Conservation (phyloP, 1,140 invertebrate species). For the Leptestheria dahalacensis region DNA sequence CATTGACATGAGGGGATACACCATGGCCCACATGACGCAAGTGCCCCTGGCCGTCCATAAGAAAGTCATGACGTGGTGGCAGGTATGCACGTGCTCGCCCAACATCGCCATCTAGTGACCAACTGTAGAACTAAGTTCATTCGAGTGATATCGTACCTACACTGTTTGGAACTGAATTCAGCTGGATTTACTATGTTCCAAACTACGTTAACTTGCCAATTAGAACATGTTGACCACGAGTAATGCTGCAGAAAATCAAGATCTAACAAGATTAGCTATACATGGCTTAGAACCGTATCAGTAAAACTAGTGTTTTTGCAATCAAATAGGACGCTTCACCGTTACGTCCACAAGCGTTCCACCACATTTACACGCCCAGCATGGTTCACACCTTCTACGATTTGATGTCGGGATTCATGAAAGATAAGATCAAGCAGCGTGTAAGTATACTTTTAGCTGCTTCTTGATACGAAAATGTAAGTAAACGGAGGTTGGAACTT, state of each 20-base stretch:
- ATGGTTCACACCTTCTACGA: conserved; percentile 6
- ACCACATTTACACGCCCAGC: neutral
- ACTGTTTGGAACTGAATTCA: too few species aligned
- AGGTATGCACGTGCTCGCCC: conserved; percentile 17
- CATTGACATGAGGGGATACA: conserved; percentile 21
- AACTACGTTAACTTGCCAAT: too few species aligned
- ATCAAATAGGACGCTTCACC: conserved; percentile 1
- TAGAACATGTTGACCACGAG: too few species aligned
- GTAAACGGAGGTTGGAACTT: neutral
- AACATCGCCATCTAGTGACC: neutral
- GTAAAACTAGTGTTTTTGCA: neutral
- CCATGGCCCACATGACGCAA: conserved; percentile 20
- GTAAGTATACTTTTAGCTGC: neutral
- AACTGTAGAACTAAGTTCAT: neutral
- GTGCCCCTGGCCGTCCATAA: conserved; percentile 22
- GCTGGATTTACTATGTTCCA: too few species aligned
- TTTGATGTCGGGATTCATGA: neutral
- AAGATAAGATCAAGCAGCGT: conserved; percentile 10
- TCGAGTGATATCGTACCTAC: too few species aligned
- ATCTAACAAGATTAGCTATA: too few species aligned
- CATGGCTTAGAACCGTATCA: neutral
- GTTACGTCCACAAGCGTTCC: neutral
- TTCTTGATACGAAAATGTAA: neutral
- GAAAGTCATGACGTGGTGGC: conserved; percentile 23
- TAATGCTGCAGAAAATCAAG: too few species aligned